These are phyloP conservation scores for Cylindroiulus punctatus DNA, from an alignment of 2,888 invertebrate species.

Conservation along the genomic window DNA sequence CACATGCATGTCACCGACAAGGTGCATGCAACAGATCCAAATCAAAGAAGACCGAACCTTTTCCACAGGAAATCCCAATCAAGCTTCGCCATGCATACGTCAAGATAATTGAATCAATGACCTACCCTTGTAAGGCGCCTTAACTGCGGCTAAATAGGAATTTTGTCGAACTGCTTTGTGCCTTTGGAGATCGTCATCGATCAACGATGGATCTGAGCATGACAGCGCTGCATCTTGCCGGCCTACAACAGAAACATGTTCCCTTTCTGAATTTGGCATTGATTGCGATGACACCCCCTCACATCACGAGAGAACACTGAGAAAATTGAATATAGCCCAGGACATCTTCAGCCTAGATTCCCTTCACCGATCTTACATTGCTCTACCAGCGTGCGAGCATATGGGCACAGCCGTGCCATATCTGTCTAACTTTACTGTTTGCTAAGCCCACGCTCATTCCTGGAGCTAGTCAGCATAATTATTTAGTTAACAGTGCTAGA, in stretches of 20 bases:
- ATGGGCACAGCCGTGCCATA: conserved; percentile 19
- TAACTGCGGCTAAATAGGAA: conserved; percentile 64
- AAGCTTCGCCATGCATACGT: neutral
- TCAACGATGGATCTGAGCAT: conserved; percentile 43
- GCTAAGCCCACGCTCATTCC: conserved; percentile 32
- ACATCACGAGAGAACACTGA: neutral
- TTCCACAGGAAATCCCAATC: neutral
- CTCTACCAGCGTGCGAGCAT: neutral
- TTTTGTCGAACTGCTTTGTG: conserved; percentile 61
- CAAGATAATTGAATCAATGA: conserved; percentile 39
- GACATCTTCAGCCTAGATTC: neutral
- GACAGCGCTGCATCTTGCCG: conserved; percentile 38
- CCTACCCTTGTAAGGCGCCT: conserved; percentile 61
- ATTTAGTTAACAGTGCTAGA: neutral
- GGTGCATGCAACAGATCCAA: neutral
- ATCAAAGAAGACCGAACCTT: neutral
- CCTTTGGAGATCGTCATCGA: conserved; percentile 51
- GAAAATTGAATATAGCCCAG: neutral
- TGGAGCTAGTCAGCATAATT: conserved; percentile 31
- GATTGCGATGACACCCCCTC: neutral
- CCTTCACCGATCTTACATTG: neutral
- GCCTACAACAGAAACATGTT: conserved; percentile 36
- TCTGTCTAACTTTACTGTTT: conserved; percentile 26
- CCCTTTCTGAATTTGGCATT: conserved; percentile 29
- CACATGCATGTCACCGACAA: neutral